These are phyloP conservation scores for Sturnus vulgaris DNA, from an alignment of 2,113 vertebrate species.

Conservation along the genomic window DNA sequence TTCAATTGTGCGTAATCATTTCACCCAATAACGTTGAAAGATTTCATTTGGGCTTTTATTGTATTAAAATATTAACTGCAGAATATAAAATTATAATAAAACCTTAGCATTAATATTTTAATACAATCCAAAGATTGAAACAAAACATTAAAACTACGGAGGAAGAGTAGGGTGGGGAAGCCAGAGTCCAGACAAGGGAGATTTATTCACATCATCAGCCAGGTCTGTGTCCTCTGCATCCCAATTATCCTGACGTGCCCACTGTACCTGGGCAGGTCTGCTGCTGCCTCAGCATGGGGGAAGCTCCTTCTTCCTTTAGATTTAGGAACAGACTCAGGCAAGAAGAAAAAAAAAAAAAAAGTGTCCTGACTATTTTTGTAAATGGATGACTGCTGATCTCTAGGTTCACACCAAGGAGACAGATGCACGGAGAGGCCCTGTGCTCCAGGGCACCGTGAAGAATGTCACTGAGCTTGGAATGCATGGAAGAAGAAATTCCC, in stretches of 20 bases:
- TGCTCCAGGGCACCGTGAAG: background rate
- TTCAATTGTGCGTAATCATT: background rate
- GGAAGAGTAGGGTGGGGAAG: background rate
- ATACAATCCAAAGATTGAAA: constrained; percentile 9
- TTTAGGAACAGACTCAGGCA: background rate
- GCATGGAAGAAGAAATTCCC: background rate
- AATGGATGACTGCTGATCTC: constrained; percentile 15
- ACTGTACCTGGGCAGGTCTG: background rate
- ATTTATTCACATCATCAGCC: background rate
- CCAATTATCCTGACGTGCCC: background rate
- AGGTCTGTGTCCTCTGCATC: background rate
- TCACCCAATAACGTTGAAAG: background rate
- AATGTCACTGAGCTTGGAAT: constrained; percentile 57
- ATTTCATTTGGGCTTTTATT: constrained; percentile 38
- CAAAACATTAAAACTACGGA: constrained; percentile 26
- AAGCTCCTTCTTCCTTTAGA: background rate
- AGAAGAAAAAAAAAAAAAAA: background rate
- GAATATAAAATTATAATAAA: constrained; percentile 46
- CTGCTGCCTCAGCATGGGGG: background rate
- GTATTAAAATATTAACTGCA: constrained; percentile 41
- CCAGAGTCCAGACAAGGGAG: background rate
- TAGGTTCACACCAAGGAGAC: constrained; percentile 31
- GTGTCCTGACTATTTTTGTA: background rate
- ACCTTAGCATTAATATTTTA: constrained; percentile 35
- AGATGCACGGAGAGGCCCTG: background rate